phyloP scores from a whole-genome alignment of 2,113 vertebrate species.

The Casuarius casuarius region DNA sequence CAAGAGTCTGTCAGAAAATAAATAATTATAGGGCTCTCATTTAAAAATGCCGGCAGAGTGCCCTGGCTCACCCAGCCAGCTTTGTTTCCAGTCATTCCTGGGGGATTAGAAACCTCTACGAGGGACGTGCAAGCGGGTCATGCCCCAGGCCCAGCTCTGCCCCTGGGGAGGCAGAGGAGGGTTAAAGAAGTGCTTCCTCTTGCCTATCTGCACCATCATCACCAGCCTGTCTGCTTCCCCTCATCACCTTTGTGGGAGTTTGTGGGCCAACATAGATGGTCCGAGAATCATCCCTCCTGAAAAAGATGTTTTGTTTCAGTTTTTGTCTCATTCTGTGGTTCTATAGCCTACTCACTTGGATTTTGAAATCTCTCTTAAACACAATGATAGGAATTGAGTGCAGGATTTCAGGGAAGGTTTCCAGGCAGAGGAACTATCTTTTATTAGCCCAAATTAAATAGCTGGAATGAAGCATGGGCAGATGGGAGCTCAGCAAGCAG shows the following conservation, averaged over 20 bases:
- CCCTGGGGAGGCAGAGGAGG: background rate
- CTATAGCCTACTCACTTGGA: background rate
- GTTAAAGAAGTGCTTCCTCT: background rate
- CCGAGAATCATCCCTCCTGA: background rate
- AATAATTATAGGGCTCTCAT: background rate
- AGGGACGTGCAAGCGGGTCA: background rate
- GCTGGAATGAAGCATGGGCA: background rate
- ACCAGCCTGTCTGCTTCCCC: background rate
- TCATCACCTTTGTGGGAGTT: background rate
- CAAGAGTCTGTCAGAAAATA: background rate
- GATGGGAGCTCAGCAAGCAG: background rate
- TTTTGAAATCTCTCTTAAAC: background rate
- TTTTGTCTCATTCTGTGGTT: background rate
- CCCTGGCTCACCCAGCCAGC: background rate
- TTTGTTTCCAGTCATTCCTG: background rate
- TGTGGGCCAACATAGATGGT: background rate
- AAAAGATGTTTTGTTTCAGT: background rate
- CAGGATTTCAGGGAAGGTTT: background rate
- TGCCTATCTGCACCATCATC: background rate
- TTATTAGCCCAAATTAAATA: background rate
- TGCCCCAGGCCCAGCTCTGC: background rate
- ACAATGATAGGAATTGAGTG: background rate
- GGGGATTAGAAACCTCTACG: background rate
- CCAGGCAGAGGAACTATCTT: background rate
- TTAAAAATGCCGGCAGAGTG: background rate